These are phyloP conservation scores for Arenicola marina DNA, from an alignment of 2,888 invertebrate species.

Conservation along the genomic window DNA sequence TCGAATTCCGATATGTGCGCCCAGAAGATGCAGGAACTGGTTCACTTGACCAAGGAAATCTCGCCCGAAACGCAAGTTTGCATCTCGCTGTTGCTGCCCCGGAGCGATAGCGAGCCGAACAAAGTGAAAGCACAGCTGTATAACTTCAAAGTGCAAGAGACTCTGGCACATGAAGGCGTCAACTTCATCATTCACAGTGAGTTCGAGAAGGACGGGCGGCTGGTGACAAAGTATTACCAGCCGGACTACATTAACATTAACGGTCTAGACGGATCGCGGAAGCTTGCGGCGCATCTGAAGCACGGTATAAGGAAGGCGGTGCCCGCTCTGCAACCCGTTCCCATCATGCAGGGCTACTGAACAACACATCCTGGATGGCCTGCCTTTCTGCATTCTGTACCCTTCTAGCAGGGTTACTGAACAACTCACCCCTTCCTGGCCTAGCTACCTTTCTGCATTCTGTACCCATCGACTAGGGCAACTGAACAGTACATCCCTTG, in stretches of 20 bases:
- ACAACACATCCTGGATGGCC: no score
- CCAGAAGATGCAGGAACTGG: constrained; percentile 1
- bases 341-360: neutral
- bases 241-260: constrained; percentile 3
- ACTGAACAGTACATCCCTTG: no score
- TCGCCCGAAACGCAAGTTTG: neutral
- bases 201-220: constrained; percentile 3
- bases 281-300: constrained; percentile 2
- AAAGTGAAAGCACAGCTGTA: constrained; percentile 4
- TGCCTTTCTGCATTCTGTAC: no score
- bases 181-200: constrained; percentile 3
- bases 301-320: neutral
- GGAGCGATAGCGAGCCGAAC: neutral
- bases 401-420: no score
- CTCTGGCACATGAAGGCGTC: neutral
- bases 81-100: constrained; percentile 3
- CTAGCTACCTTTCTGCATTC: no score
- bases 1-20: neutral
- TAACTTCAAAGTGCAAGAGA: constrained; percentile 4
- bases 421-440: no score
- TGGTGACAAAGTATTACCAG: constrained; percentile 2
- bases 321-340: neutral
- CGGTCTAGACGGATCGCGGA: neutral
- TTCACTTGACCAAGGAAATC: neutral
- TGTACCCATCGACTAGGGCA: no score